Conservation (phyloP, 2,888 invertebrate genomes). For the Sinotaia quadrata region DNA sequence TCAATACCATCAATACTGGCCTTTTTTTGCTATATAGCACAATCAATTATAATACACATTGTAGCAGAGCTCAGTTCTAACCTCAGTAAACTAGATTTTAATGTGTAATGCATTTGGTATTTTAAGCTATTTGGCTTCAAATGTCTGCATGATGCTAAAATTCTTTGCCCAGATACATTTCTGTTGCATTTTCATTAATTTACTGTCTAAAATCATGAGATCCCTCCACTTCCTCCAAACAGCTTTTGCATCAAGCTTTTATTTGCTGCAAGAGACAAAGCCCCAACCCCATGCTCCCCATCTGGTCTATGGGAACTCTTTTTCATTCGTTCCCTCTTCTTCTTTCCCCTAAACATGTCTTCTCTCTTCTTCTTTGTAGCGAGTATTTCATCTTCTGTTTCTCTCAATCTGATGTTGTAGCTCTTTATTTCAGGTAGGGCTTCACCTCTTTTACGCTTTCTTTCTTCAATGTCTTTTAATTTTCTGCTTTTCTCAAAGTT, state of each 20-base stretch:
- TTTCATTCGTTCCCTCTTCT: neutral
- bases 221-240: constrained; percentile 15
- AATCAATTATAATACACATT: too few relatives aligned
- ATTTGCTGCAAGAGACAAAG: constrained; percentile 17
- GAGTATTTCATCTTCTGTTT: constrained; percentile 60
- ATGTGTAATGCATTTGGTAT: too few relatives aligned
- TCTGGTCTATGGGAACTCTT: constrained; percentile 17
- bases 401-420: constrained; percentile 43
- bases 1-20: too few relatives aligned
- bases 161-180: too few relatives aligned
- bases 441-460: constrained; percentile 37
- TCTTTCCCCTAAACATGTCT: neutral
- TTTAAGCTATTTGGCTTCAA: too few relatives aligned
- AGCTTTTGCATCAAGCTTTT: constrained; percentile 10
- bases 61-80: too few relatives aligned
- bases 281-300: constrained; percentile 14
- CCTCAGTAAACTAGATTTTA: too few relatives aligned
- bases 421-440: constrained; percentile 17
- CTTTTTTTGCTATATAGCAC: too few relatives aligned
- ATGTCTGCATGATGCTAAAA: too few relatives aligned
- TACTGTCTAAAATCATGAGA: neutral
- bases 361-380: constrained; percentile 27
- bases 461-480: constrained; percentile 63
- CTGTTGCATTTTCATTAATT: too few relatives aligned
- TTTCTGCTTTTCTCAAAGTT: constrained; percentile 85